Base-by-base conservation (phyloP, 2,113 vertebrate species). In the Ophiodon elongatus region DNA sequence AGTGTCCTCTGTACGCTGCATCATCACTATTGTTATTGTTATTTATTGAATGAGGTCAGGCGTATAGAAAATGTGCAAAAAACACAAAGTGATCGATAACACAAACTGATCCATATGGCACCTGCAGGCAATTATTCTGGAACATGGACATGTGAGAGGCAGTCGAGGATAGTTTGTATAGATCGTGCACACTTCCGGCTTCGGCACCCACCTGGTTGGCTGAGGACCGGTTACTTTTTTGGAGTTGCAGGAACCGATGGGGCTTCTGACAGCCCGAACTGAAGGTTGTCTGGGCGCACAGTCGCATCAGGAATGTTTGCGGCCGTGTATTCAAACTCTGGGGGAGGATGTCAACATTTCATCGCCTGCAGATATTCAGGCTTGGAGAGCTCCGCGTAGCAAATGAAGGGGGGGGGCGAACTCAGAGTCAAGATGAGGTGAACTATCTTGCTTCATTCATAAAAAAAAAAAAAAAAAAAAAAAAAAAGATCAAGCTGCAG, bases 291-390 rank as follows among this genome's bases (percentile, higher is more conserved):
- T 73, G 2, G 23, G 13, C 25, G 27, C 0, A 8, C 52, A 63
- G 73, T 73, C 39, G 0, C 31, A 80, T 54, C 60, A 59, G 29
- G 19, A 43, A 1, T 25, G 74, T 62, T 9, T 7, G 33, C 8
- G 39, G 62, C 60, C 3, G 37, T 0, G 27, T 37, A 3, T 73
- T 62, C 52, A 63, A 33, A 65, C 62, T 60, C 52, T 63, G 70
- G 76, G 69, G 76, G 70, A 37, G 76, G 82, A 63, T 73, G 76
- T 62, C 69, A 62, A 62, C 41, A 35, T 62, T 39, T 66, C 37
- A 27, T 9, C 6, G 37, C 73, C 73, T 31, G 65, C 68, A 72
- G 59, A 25, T 45, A 65, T 63, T 56, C 59, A 64, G 4, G 59
- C 29, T 29, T 10, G 60, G 41, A 66, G 57, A 83, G 68, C 68